These are phyloP conservation scores for Belonocnema kinseyi DNA, from an alignment of 1,140 invertebrate genomes.

Conservation along the genomic window DNA sequence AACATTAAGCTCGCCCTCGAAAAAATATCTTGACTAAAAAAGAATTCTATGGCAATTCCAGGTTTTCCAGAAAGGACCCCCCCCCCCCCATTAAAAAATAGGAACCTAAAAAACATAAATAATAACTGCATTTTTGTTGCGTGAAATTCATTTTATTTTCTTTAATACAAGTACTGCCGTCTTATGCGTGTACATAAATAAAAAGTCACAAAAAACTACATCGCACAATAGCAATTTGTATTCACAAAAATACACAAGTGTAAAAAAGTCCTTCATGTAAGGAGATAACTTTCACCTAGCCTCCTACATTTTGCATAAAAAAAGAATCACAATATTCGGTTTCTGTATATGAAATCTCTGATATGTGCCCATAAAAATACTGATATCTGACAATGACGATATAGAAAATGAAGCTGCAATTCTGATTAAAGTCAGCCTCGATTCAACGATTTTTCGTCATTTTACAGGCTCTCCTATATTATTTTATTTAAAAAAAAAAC, in stretches of 20 bases:
- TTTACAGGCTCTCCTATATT: neutral
- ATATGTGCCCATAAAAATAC: constrained; percentile 55
- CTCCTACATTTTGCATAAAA: constrained; percentile 17
- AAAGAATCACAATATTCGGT: constrained; percentile 18
- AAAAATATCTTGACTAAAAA: too few relatives aligned
- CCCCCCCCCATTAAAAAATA: too few relatives aligned
- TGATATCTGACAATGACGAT: constrained; percentile 33
- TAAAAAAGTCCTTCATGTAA: constrained; percentile 36
- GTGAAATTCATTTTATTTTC: constrained; percentile 30
- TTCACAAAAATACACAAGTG: constrained; percentile 39
- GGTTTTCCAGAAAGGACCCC: too few relatives aligned
- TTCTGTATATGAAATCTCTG: constrained; percentile 40
- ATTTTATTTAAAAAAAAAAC: neutral
- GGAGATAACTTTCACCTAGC: neutral
- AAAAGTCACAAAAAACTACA: constrained; percentile 33
- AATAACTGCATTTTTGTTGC: neutral
- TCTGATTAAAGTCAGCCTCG: neutral
- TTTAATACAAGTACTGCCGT: constrained; percentile 24
- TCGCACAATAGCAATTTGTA: neutral
- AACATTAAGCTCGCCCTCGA: too few relatives aligned
- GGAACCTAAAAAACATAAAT: neutral
- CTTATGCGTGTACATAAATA: constrained; percentile 24
- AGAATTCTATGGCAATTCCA: too few relatives aligned
- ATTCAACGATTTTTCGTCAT: neutral
- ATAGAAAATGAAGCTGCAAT: constrained; percentile 4